These are phyloP conservation scores for Oligia fasciuncula DNA, from an alignment of 2,888 invertebrate genomes.

Conservation along the genomic window DNA sequence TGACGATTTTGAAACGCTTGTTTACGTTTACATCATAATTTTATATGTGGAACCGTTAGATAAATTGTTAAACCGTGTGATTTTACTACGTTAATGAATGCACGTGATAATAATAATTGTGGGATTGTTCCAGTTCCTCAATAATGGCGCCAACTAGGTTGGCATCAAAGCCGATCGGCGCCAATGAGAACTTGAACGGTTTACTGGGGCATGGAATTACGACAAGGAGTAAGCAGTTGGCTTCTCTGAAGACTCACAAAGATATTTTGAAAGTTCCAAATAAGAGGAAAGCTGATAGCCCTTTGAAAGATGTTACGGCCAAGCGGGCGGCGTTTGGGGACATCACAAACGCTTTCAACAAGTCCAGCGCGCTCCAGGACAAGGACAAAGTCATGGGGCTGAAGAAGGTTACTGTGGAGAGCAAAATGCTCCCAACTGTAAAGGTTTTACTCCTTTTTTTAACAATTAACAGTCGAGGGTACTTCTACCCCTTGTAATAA, in stretches of 20 bases:
- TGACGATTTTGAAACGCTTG: constrained; percentile 78
- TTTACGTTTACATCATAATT: constrained; percentile 71
- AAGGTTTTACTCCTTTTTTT: constrained; percentile 78
- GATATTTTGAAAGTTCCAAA: constrained; percentile 88
- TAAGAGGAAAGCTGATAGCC: constrained; percentile 96
- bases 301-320: constrained; percentile 92
- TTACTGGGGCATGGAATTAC: constrained; percentile 88
- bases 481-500: constrained; percentile 38
- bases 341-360: constrained; percentile 93
- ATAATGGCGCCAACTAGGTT: constrained; percentile 92
- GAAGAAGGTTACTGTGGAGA: constrained; percentile 88
- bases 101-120: constrained; percentile 75
- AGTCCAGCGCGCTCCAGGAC: constrained; percentile 80
- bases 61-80: constrained; percentile 41
- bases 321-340: constrained; percentile 97
- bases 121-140: constrained; percentile 76
- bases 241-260: constrained; percentile 86
- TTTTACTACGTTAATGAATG: constrained; percentile 64
- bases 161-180: constrained; percentile 87
- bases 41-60: constrained; percentile 42
- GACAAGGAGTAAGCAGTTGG: constrained; percentile 91
- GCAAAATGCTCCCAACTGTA: constrained; percentile 85
- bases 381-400: constrained; percentile 81
- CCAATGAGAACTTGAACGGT: constrained; percentile 85
- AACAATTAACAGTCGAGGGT: constrained; percentile 69